Conservation (phyloP, 2,888 invertebrate species). For the Callyntrura sp. region DNA sequence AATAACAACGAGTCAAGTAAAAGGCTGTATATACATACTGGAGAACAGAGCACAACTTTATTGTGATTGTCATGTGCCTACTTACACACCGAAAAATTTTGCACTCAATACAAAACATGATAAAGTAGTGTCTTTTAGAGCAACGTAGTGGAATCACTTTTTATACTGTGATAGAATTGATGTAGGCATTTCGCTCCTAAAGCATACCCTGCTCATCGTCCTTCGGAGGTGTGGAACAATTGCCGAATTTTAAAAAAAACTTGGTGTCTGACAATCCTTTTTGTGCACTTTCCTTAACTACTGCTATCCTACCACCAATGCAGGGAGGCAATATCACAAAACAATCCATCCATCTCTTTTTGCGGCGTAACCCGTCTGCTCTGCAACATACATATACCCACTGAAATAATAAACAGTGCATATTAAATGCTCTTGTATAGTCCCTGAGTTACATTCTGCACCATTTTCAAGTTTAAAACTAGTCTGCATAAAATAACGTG, state of each 20-base stretch:
- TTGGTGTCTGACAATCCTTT: slow-evolving; percentile 52
- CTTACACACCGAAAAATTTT: too few species aligned
- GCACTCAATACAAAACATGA: too few species aligned
- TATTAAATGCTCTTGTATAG: too few species aligned
- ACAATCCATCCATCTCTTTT: slow-evolving; percentile 70
- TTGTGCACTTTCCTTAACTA: slow-evolving; percentile 35
- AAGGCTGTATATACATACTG: neutral
- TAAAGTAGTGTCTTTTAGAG: too few species aligned
- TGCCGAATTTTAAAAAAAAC: slow-evolving; percentile 41
- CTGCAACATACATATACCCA: neutral
- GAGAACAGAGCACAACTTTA: too few species aligned
- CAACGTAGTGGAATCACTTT: too few species aligned
- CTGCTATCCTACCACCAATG: neutral
- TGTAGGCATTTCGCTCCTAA: slow-evolving; percentile 57
- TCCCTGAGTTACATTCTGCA: slow-evolving; percentile 55
- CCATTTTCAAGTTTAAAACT: slow-evolving; percentile 53
- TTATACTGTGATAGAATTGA: slow-evolving; percentile 30
- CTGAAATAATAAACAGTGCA: neutral
- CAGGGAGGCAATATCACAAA: slow-evolving; percentile 30
- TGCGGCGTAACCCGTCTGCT: slow-evolving; percentile 42
- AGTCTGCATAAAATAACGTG: slow-evolving; percentile 60
- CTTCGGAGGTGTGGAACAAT: too few species aligned
- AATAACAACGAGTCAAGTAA: neutral
- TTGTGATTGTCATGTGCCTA: too few species aligned
- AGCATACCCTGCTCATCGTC: too few species aligned